A percentile compares a stretch with the other conserved stretches of the same genome.
These are phyloP conservation scores for Dicaeum eximium DNA, from an alignment of 2,113 vertebrate genomes.

Conservation along the genomic window DNA sequence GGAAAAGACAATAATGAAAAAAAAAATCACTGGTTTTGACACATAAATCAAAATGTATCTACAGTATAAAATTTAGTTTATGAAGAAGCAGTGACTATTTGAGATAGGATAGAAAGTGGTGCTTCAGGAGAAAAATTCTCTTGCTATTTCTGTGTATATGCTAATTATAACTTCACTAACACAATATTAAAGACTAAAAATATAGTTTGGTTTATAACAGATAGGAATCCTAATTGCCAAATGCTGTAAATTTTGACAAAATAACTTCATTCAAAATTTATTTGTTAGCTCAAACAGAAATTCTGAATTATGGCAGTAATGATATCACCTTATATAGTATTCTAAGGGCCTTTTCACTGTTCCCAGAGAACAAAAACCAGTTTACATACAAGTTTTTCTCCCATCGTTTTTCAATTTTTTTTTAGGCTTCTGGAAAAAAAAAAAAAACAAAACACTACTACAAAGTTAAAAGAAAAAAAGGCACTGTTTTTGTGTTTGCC, in stretches of 20 bases:
- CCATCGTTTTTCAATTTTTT: not conserved
- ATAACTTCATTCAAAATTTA: not conserved
- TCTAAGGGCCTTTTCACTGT: not conserved
- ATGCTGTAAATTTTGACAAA: not conserved
- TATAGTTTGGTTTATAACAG: not conserved
- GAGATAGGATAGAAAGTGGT: not conserved
- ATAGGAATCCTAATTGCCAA: constrained; percentile 7
- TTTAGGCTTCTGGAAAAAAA: not conserved
- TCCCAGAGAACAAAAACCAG: not conserved
- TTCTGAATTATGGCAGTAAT: not conserved
- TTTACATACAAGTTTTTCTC: not conserved
- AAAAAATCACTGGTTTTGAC: not conserved
- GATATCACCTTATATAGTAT: constrained; percentile 16
- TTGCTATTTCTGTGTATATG: not conserved
- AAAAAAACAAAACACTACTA: not conserved
- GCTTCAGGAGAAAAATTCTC: not conserved
- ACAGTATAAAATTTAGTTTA: not conserved
- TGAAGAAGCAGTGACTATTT: not conserved
- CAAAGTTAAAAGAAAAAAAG: not conserved
- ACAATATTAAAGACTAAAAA: constrained; percentile 11
- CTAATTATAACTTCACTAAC: not conserved
- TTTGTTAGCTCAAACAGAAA: not conserved
- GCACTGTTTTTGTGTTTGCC: not conserved
- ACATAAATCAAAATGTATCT: not conserved
- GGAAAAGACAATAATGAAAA: not conserved